These are phyloP conservation scores for Oscheius sp. DNA, from an alignment of 2,888 invertebrate species.

Conservation along the genomic window DNA sequence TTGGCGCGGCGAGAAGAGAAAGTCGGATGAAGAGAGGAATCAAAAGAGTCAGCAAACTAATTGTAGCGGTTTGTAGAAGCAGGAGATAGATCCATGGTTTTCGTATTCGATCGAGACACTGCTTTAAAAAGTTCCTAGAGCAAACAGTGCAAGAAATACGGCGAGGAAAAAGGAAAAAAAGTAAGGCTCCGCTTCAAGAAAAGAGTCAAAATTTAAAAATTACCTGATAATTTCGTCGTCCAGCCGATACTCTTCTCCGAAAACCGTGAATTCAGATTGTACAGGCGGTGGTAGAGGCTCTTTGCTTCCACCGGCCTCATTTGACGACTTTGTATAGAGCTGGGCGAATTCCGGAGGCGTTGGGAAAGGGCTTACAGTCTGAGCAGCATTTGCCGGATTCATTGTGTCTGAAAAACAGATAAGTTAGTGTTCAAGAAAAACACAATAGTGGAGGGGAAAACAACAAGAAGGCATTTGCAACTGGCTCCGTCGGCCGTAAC, in stretches of 20 bases:
- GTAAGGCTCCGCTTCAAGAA: background rate
- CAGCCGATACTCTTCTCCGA: conserved; percentile 66
- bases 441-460: background rate
- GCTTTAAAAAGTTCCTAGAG: too few relatives aligned
- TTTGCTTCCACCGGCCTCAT: background rate
- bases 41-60: background rate
- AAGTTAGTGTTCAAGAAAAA: background rate
- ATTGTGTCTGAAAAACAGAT: conserved; percentile 22
- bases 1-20: background rate
- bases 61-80: too few relatives aligned
- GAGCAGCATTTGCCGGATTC: conserved; percentile 48
- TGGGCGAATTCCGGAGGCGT: conserved; percentile 67
- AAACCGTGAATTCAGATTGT: conserved; percentile 67
- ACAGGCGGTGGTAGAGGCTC: conserved; percentile 59
- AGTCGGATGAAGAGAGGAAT: background rate
- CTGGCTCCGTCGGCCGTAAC: too few relatives aligned
- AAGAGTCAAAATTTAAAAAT: background rate
- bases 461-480: background rate
- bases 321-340: conserved; percentile 60
- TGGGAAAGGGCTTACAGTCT: conserved; percentile 66
- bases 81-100: too few relatives aligned
- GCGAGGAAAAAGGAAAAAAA: too few relatives aligned
- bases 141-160: too few relatives aligned
- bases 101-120: too few relatives aligned
- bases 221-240: conserved; percentile 65